Base-by-base conservation (phyloP, 1,140 invertebrate species). In the Brachystomella parvula region DNA sequence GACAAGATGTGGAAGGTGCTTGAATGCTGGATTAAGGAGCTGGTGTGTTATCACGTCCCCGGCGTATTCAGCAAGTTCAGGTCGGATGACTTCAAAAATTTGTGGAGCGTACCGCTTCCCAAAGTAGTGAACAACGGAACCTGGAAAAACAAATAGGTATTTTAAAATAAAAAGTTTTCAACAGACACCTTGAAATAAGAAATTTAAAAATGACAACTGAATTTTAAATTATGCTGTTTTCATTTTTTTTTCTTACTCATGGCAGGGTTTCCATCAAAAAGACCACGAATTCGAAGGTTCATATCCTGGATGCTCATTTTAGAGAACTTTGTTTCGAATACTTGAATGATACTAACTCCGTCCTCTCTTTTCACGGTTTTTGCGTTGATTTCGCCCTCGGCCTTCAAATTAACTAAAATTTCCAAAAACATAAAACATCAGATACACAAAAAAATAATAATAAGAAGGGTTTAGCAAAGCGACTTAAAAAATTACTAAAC, bases 91-190 rank as follows among this genome's bases (percentile, higher is more conserved):
- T 53, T 53, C 49, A 53, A 53, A 53, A 12, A 53, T 24, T 53
- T 53, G 49, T 17, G 49, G 49, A 15, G 49, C 49, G 21, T 53
- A 53, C 21, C 49, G 49, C 24, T 53, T 53, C 15, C 49, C 49
- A 24, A 53, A 17, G 49, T 53, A 53, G 49, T 53, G 49, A 53
- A 53, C 49, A 26, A 53, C 49, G 9, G 49, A 53, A 26, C 49
- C 49, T 53, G 24, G 24, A n/a, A 17, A 24, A 6, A 53, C 3
- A 53, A 19, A 53, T 15, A 53, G 12, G 24, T 24, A 26, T 53
- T 53, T 53, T 53, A 15, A 53, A 24, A 53, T 53, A 9, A 17
- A 15, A 24, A 53, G 3, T 26, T n/a, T n/a, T n/a, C n/a, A n/a
- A n/a, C n/a, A n/a, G n/a, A n/a, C n/a, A n/a, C n/a, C n/a, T n/a